These are phyloP conservation scores for Poecilia picta DNA, from an alignment of 2,797 vertebrate species.

Conservation along the genomic window DNA sequence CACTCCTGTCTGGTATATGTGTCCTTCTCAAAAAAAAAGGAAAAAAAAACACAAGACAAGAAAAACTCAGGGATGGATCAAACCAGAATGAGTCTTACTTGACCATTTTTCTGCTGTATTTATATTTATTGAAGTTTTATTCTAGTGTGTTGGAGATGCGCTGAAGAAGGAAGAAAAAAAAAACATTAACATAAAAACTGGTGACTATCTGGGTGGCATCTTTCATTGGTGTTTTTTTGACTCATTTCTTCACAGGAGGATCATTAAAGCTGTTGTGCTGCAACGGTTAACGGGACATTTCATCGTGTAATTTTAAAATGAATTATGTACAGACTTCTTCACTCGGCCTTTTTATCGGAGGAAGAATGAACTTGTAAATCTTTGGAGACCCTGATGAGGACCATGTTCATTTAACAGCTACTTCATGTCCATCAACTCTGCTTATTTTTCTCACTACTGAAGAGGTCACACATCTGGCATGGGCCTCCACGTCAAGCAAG, in stretches of 20 bases:
- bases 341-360: slow-evolving; percentile 59
- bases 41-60: slow-evolving; percentile 7
- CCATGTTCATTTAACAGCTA: slow-evolving; percentile 65
- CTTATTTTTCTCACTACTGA: slow-evolving; percentile 78
- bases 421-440: slow-evolving; percentile 75
- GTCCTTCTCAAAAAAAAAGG: slow-evolving; percentile 71
- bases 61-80: slow-evolving; percentile 76
- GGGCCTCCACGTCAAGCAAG: slow-evolving; percentile 64
- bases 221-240: slow-evolving; percentile 67
- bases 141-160: slow-evolving; percentile 72
- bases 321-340: slow-evolving; percentile 68
- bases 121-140: slow-evolving; percentile 84
- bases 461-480: slow-evolving; percentile 63
- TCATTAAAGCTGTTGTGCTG: slow-evolving; percentile 84
- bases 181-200: slow-evolving; percentile 70
- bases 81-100: slow-evolving; percentile 82
- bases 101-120: slow-evolving; percentile 84
- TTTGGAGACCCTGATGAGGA: slow-evolving; percentile 66
- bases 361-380: slow-evolving; percentile 62
- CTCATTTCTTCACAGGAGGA: slow-evolving; percentile 81
- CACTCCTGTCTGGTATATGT: slow-evolving; percentile 74
- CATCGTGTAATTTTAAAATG: slow-evolving; percentile 72
- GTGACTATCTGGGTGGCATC: slow-evolving; percentile 74
- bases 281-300: slow-evolving; percentile 78
- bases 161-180: slow-evolving; percentile 60